phyloP scores from a whole-genome alignment of 2,113 vertebrate genomes.

The rat (Rattus norvegicus) region DNA sequence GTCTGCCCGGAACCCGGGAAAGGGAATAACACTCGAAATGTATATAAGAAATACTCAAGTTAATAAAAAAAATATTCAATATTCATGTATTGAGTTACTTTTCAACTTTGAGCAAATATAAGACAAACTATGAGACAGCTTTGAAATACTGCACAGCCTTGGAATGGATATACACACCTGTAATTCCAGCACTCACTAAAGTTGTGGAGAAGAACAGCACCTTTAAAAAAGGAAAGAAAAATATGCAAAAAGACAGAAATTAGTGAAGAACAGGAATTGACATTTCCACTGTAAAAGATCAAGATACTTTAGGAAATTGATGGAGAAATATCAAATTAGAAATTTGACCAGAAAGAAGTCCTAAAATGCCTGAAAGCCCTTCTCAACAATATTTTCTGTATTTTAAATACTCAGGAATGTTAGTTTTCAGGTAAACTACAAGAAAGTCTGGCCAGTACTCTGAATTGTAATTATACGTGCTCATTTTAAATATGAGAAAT shows the following conservation, averaged over 20 bases:
- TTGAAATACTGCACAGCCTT: not conserved
- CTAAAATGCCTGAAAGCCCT: not conserved
- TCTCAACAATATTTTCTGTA: constrained; percentile 28
- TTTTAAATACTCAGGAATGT: constrained; percentile 20
- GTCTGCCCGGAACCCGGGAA: no score
- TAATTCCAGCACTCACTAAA: not conserved
- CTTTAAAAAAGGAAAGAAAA: not conserved
- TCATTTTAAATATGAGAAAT: not conserved
- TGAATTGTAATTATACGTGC: constrained; percentile 30
- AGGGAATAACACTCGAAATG: no score
- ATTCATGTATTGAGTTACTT: not conserved
- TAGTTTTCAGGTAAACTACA: constrained; percentile 26
- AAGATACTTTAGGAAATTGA: not conserved
- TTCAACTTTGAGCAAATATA: constrained; percentile 25
- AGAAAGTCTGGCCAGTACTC: not conserved
- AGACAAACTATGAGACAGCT: not conserved
- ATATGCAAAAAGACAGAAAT: not conserved
- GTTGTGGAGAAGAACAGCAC: not conserved
- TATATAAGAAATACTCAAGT: no score
- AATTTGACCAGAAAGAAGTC: constrained; percentile 33
- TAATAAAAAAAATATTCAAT: not conserved
- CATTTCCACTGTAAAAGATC: not conserved
- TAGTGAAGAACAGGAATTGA: not conserved
- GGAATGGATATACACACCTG: not conserved
- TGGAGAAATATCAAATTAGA: constrained; percentile 49